Evolutionary conservation across 1,140 invertebrate species (phyloP).

Genomic region (Tachypleus tridentatus): DNA sequence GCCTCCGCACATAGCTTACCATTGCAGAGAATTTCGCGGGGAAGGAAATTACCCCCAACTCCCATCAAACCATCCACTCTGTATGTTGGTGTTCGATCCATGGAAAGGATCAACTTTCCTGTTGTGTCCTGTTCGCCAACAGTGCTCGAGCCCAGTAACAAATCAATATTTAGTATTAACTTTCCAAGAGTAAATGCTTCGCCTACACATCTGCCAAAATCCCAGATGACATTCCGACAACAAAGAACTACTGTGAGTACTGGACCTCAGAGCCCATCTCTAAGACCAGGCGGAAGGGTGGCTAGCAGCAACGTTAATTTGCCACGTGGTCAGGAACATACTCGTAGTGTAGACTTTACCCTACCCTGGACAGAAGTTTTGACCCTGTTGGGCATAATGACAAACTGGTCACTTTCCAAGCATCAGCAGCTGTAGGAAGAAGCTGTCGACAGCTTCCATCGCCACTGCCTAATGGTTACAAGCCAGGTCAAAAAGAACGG

Average conservation of each 20-base stretch:
- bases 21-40: conserved; percentile 14
- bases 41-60: conserved; percentile 55
- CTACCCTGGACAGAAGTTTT: neutral
- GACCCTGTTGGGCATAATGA: conserved; percentile 5
- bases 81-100: conserved; percentile 44
- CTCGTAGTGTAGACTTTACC: neutral
- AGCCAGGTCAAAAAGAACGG: conserved; percentile 39
- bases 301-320: conserved; percentile 5
- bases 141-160: conserved; percentile 22
- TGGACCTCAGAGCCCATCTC: conserved; percentile 10
- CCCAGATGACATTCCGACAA: conserved; percentile 17
- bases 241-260: conserved; percentile 16
- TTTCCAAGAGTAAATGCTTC: conserved; percentile 85
- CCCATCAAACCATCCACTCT: conserved; percentile 70
- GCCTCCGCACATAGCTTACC: conserved; percentile 24
- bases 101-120: conserved; percentile 27
- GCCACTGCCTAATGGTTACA: conserved; percentile 70
- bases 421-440: conserved; percentile 70
- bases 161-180: conserved; percentile 50
- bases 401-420: conserved; percentile 65
- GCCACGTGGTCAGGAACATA: conserved; percentile 1
- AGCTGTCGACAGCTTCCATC: conserved; percentile 64
- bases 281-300: conserved; percentile 12
- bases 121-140: conserved; percentile 32
- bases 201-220: conserved; percentile 52